Percentiles rank a stretch among this genome's conserved stretches.
Conservation (phyloP, 2,113 vertebrate species). For the Camelus bactrianus region DNA sequence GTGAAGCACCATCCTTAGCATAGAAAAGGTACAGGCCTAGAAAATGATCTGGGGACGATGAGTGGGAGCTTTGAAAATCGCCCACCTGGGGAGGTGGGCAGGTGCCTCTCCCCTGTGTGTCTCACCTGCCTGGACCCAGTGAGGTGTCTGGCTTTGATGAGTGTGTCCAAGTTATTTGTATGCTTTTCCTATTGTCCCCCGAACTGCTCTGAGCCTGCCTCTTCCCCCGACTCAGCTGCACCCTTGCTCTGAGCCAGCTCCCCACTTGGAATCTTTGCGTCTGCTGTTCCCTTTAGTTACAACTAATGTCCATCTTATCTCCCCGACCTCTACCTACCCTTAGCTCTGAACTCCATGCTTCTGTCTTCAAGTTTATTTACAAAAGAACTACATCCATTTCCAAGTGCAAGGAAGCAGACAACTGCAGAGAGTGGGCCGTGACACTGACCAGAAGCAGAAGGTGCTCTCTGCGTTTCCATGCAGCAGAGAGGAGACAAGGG, state of each 20-base stretch:
- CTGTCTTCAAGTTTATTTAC: background rate
- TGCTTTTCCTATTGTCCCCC: background rate
- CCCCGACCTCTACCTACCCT: background rate
- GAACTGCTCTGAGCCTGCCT: background rate
- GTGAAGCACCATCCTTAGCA: background rate
- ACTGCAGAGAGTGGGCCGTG: background rate
- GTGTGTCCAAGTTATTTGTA: background rate
- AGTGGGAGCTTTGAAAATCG: background rate
- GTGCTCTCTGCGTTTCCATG: background rate
- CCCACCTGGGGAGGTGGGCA: background rate
- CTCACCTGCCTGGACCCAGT: too few relatives aligned
- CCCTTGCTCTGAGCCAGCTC: background rate
- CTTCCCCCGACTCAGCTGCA: accelerated
- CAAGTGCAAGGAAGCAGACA: accelerated
- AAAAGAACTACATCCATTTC: background rate
- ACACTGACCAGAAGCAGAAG: background rate
- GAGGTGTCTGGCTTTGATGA: background rate
- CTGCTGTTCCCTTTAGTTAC: background rate
- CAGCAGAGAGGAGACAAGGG: background rate
- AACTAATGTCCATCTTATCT: background rate
- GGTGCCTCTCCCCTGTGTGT: too few relatives aligned
- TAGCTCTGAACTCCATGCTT: background rate
- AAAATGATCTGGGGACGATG: background rate
- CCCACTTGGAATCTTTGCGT: background rate
- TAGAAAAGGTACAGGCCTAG: background rate